Evolutionary conservation across 2,113 vertebrate species (phyloP).

Genomic region (Anser brachyrhynchus): DNA sequence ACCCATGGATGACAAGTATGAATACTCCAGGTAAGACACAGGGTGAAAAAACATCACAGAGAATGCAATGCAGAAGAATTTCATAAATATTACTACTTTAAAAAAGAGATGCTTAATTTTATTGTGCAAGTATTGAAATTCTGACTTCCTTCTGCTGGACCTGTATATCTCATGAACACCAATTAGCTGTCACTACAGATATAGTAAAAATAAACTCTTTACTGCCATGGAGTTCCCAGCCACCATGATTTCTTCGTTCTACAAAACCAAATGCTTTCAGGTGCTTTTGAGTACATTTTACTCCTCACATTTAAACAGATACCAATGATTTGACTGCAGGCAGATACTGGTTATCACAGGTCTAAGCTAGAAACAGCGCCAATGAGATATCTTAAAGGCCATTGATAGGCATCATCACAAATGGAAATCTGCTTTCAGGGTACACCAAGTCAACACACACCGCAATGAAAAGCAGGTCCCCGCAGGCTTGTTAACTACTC

Average conservation of each 20-base stretch:
- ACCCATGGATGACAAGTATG: not conserved
- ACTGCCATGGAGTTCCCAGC: not conserved
- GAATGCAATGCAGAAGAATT: not conserved
- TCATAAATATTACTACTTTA: not conserved
- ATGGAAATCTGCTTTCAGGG: not conserved
- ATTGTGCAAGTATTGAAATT: not conserved
- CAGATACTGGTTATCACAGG: accelerated
- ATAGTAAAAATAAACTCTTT: not conserved
- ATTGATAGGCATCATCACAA: not conserved
- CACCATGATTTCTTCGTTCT: not conserved
- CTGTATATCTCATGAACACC: not conserved
- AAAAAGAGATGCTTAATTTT: not conserved
- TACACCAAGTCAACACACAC: not conserved
- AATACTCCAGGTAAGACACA: not conserved
- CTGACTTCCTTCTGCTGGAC: not conserved
- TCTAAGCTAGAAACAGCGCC: not conserved
- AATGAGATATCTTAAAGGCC: not conserved
- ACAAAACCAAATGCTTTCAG: not conserved
- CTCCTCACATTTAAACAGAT: not conserved
- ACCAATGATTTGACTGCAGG: not conserved
- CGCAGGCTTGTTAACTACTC: not conserved
- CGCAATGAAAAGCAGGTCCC: not conserved
- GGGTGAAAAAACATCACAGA: not conserved
- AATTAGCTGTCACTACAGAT: not conserved
- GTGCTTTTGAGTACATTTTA: not conserved